Conservation (phyloP, 2,888 invertebrate genomes). For the Cyrtodaria siliqua region DNA sequence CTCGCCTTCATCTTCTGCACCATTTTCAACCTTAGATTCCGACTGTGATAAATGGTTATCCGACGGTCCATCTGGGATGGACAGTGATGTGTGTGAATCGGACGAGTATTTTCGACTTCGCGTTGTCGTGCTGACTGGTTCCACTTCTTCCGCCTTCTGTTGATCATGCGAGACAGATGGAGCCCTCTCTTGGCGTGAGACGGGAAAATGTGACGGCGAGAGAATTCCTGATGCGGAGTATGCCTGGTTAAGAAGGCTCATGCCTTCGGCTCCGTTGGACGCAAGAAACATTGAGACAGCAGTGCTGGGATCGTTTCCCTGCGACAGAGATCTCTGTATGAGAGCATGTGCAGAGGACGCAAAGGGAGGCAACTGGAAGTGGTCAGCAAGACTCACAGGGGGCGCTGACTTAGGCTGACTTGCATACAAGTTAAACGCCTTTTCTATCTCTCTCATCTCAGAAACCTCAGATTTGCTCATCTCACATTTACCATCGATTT, state of each 20-base stretch:
- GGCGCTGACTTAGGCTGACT: slow-evolving; percentile 47
- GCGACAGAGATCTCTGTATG: slow-evolving; percentile 61
- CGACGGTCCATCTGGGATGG: slow-evolving; percentile 58
- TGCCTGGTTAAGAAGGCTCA: slow-evolving; percentile 51
- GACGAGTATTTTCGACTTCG: slow-evolving; percentile 76
- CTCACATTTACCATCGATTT: slow-evolving; percentile 49
- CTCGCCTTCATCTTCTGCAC: slow-evolving; percentile 37
- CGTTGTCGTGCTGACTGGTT: slow-evolving; percentile 72
- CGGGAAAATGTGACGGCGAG: slow-evolving; percentile 40
- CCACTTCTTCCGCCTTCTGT: slow-evolving; percentile 51
- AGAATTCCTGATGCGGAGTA: slow-evolving; percentile 53
- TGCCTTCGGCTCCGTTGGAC: slow-evolving; percentile 59
- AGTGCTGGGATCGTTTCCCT: slow-evolving; percentile 59
- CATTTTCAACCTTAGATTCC: slow-evolving; percentile 42
- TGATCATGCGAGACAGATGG: slow-evolving; percentile 57
- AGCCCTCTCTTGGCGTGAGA: slow-evolving; percentile 50
- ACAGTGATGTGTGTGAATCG: slow-evolving; percentile 74
- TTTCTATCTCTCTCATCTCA: slow-evolving; percentile 58
- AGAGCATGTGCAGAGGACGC: slow-evolving; percentile 67
- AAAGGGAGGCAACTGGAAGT: slow-evolving; percentile 74
- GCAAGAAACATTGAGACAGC: slow-evolving; percentile 63
- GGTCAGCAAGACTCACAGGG: slow-evolving; percentile 45
- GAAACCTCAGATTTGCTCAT: slow-evolving; percentile 42
- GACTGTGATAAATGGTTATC: slow-evolving; percentile 36
- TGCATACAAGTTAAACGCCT: slow-evolving; percentile 51